Evolutionary conservation across 2,113 vertebrate genomes (phyloP).

Genomic region (Fregata magnificens): DNA sequence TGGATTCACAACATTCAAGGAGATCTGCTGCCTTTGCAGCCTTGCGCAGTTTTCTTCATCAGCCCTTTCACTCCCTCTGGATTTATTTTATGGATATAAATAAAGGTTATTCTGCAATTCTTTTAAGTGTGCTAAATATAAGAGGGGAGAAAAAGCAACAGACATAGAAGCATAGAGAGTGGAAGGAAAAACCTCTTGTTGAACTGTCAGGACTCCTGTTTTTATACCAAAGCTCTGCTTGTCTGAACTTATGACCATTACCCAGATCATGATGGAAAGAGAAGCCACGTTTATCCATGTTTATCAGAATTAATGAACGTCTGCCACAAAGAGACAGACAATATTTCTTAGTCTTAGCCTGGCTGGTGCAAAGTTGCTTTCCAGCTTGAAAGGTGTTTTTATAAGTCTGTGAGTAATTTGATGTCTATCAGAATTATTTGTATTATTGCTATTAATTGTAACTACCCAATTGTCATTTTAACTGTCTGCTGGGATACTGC

Average conservation of each 20-base stretch:
- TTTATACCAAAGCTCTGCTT: not conserved
- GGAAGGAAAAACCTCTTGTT: not conserved
- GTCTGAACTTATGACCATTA: not conserved
- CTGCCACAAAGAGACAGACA: not conserved
- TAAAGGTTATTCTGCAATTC: not conserved
- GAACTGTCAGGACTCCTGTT: not conserved
- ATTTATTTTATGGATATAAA: not conserved
- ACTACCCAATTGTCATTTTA: not conserved
- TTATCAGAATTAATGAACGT: not conserved
- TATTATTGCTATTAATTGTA: not conserved
- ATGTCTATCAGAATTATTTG: not conserved
- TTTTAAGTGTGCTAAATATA: not conserved
- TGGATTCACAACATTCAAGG: not conserved
- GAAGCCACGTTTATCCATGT: not conserved
- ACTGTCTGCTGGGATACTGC: not conserved
- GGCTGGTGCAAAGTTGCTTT: not conserved
- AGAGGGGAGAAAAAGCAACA: not conserved
- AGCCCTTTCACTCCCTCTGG: not conserved
- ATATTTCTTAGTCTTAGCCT: not conserved
- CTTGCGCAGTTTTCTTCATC: not conserved
- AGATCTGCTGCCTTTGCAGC: not conserved
- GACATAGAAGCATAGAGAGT: not conserved
- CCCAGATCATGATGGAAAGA: not conserved
- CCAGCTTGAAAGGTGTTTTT: not conserved
- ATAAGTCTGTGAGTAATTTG: not conserved